A percentile compares a stretch with the other conserved stretches of the same genome.
Conservation (phyloP, 2,113 vertebrate species). For the Python bivittatus region DNA sequence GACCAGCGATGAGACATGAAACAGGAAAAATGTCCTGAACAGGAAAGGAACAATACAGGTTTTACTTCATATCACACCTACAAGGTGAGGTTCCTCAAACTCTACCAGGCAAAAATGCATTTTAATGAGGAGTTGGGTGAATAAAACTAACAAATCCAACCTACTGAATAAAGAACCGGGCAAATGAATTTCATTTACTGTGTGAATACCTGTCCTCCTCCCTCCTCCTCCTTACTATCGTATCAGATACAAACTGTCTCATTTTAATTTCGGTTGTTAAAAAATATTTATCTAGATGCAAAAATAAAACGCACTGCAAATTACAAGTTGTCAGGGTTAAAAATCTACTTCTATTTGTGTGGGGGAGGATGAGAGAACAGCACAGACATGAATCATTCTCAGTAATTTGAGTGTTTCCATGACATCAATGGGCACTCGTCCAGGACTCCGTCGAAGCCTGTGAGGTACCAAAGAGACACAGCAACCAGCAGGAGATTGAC, state of each 20-base stretch:
- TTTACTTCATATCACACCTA: background rate
- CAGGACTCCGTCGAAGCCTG: conserved; percentile 88
- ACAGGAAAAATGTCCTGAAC: background rate
- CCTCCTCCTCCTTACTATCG: conserved; percentile 53
- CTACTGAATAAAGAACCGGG: background rate
- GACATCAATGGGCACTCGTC: conserved; percentile 94
- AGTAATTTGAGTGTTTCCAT: conserved; percentile 98
- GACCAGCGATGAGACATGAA: background rate
- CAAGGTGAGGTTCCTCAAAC: conserved; percentile 36
- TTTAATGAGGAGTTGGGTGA: accelerated
- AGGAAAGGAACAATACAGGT: background rate
- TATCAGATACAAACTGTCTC: conserved; percentile 71
- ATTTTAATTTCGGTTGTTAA: conserved; percentile 77
- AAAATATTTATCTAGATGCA: conserved; percentile 81
- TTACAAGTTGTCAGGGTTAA: conserved; percentile 87
- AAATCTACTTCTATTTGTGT: conserved; percentile 81
- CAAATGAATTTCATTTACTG: conserved; percentile 26
- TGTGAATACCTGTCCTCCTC: background rate
- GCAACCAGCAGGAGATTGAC: conserved; percentile 78
- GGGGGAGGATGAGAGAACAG: conserved; percentile 82
- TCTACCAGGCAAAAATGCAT: background rate
- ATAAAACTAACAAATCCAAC: background rate
- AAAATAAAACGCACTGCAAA: conserved; percentile 78
- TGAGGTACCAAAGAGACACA: conserved; percentile 80
- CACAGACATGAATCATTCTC: conserved; percentile 95